A percentile compares a stretch with the other conserved stretches of the same genome.
phyloP scores from a whole-genome alignment of 2,888 invertebrate genomes.

The Pandemis heparana region DNA sequence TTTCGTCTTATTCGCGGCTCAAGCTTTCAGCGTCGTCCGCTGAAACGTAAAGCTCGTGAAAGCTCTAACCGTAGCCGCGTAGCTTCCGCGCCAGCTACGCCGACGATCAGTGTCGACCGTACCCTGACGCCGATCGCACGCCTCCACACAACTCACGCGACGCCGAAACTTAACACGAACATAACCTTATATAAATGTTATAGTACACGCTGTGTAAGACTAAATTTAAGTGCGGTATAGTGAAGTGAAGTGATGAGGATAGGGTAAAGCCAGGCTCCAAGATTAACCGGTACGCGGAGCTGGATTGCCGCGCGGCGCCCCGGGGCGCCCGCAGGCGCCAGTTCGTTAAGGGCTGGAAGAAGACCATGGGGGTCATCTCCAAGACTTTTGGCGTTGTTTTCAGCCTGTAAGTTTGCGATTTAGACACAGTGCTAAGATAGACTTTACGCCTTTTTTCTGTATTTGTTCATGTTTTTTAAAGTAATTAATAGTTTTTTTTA shows the following conservation, averaged over 20 bases:
- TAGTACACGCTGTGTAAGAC: not conserved
- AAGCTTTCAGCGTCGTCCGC: constrained; percentile 49
- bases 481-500: no score
- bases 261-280: constrained; percentile 67
- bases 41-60: constrained; percentile 31
- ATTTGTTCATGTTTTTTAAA: no score
- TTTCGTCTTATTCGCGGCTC: not conserved
- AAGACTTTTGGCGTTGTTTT: constrained; percentile 92
- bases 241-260: constrained; percentile 73
- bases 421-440: no score
- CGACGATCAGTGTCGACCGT: constrained; percentile 66
- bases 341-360: constrained; percentile 82
- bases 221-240: constrained; percentile 49
- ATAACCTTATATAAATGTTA: no score
- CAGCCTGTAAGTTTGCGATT: constrained; percentile 88
- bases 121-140: constrained; percentile 65
- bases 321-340: constrained; percentile 82
- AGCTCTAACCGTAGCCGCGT: constrained; percentile 72
- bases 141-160: constrained; percentile 34
- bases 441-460: no score
- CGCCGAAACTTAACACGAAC: no score
- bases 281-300: constrained; percentile 80
- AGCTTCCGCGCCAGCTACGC: constrained; percentile 55
- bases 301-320: constrained; percentile 77
- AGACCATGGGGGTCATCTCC: constrained; percentile 91